These are phyloP conservation scores for Lasius fuliginosus DNA, from an alignment of 2,888 invertebrate genomes.

Conservation along the genomic window DNA sequence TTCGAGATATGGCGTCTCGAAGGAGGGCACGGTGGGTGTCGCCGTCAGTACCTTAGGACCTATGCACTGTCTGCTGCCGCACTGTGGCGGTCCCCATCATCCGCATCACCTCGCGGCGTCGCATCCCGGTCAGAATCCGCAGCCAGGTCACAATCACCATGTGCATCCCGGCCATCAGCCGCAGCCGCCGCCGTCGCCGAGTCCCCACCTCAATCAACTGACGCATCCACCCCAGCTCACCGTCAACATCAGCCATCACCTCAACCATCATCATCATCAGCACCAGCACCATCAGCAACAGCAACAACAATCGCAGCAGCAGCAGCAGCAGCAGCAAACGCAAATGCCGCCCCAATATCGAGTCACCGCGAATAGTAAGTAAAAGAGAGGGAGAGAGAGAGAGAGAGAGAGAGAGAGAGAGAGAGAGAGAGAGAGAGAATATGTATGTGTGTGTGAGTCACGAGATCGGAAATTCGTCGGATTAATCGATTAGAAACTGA, in stretches of 20 bases:
- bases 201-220: conserved; percentile 83
- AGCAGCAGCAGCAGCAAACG: conserved; percentile 76
- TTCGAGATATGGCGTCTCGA: conserved; percentile 83
- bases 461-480: neutral
- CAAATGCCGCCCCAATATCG: conserved; percentile 82
- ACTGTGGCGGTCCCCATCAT: conserved; percentile 80
- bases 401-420: neutral
- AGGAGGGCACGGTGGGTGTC: conserved; percentile 84
- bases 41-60: conserved; percentile 81
- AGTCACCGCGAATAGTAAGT: conserved; percentile 83
- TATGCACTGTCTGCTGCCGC: conserved; percentile 80
- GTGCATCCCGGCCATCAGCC: conserved; percentile 82
- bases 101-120: conserved; percentile 81
- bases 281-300: conserved; percentile 75
- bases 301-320: conserved; percentile 79
- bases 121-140: conserved; percentile 81
- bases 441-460: too few relatives aligned
- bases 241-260: conserved; percentile 81
- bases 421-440: neutral
- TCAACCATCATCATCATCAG: conserved; percentile 80
- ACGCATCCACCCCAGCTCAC: conserved; percentile 81
- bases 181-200: conserved; percentile 76
- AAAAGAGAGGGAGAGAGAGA: conserved; percentile 37
- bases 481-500: neutral
- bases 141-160: conserved; percentile 81